A percentile compares a stretch with the other conserved stretches of the same genome.
Conservation (phyloP, 2,113 vertebrate genomes). For the Cyprinodon brontotheroides region DNA sequence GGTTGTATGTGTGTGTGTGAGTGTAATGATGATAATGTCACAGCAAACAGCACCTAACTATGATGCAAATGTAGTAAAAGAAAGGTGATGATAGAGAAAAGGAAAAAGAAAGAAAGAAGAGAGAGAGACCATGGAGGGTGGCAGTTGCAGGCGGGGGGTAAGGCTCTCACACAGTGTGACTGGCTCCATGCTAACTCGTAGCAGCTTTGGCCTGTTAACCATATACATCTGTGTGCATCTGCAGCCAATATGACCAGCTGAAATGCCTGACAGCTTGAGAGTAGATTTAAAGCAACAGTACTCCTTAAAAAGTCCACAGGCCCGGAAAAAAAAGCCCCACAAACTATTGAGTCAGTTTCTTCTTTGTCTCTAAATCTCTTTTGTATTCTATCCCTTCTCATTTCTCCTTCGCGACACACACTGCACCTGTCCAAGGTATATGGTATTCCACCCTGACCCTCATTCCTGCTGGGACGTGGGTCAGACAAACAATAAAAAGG, state of each 20-base stretch:
- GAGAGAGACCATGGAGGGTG: constrained; percentile 69
- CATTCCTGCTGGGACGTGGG: constrained; percentile 67
- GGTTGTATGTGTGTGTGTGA: background rate
- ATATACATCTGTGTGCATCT: constrained; percentile 72
- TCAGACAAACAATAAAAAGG: constrained; percentile 72
- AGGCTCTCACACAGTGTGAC: constrained; percentile 76
- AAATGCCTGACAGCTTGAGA: constrained; percentile 60
- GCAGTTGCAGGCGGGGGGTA: constrained; percentile 75
- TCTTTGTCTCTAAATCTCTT: background rate
- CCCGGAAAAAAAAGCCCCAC: background rate
- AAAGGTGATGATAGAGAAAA: constrained; percentile 29
- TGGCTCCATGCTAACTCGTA: constrained; percentile 81
- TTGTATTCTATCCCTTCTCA: background rate
- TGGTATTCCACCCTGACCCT: constrained; percentile 64
- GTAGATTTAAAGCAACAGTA: constrained; percentile 68
- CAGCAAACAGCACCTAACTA: constrained; percentile 30
- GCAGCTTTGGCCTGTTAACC: constrained; percentile 76
- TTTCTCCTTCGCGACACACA: constrained; percentile 17
- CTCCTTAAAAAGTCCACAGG: constrained; percentile 11
- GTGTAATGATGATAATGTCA: constrained; percentile 13
- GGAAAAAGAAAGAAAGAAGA: constrained; percentile 28
- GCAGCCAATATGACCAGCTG: constrained; percentile 67
- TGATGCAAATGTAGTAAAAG: constrained; percentile 35
- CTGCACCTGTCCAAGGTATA: constrained; percentile 62
- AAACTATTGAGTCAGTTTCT: background rate